A percentile compares a stretch with the other conserved stretches of the same genome.
phyloP scores from a whole-genome alignment of 2,797 vertebrate species.

The Hydrocynus forskahlii region DNA sequence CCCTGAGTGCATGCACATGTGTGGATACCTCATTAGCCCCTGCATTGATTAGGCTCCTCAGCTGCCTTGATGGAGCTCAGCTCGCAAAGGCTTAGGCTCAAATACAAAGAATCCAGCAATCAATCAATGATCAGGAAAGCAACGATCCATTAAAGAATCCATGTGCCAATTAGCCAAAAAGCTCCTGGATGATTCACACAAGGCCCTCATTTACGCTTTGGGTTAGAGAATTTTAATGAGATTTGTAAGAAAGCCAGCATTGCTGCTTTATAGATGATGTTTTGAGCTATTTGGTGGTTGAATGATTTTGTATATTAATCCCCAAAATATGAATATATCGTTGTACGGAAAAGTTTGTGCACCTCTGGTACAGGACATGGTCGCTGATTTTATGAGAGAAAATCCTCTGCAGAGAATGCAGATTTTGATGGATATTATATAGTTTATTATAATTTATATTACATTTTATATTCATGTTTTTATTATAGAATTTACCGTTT shows the following conservation, averaged over 20 bases:
- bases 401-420: too few relatives aligned
- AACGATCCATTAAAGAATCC: constrained; percentile 67
- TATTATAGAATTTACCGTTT: too few relatives aligned
- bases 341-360: too few relatives aligned
- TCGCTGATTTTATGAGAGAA: too few relatives aligned
- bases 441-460: too few relatives aligned
- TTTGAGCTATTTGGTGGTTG: not conserved
- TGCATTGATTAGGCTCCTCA: constrained; percentile 64
- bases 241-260: not conserved
- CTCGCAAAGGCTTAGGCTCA: constrained; percentile 55
- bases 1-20: constrained; percentile 61
- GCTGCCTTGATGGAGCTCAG: constrained; percentile 47
- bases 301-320: not conserved
- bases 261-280: not conserved
- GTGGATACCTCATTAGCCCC: constrained; percentile 71
- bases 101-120: constrained; percentile 57
- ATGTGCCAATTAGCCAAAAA: constrained; percentile 71
- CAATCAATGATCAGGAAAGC: constrained; percentile 71
- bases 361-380: too few relatives aligned
- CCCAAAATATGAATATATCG: too few relatives aligned
- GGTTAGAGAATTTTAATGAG: constrained; percentile 33
- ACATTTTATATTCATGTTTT: too few relatives aligned
- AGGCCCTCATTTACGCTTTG: constrained; percentile 47
- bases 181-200: constrained; percentile 57
- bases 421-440: too few relatives aligned